Evolutionary conservation across 2,888 invertebrate genomes (phyloP).

Genomic region (Dione vanillae): DNA sequence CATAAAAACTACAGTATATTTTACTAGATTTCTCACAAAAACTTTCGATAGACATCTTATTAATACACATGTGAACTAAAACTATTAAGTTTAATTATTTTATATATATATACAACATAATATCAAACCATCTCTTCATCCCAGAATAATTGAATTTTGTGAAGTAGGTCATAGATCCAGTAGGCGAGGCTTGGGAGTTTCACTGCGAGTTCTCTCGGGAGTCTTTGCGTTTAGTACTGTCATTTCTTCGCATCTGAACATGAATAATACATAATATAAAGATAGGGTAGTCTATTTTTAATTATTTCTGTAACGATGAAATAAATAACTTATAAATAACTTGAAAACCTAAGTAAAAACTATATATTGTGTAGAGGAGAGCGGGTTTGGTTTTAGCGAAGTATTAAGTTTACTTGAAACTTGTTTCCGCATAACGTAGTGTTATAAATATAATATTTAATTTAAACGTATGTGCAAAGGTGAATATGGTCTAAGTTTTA

Average conservation of each 20-base stretch:
- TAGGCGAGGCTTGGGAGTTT: constrained; percentile 71
- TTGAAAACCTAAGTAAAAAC: no score
- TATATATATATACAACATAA: constrained; percentile 1
- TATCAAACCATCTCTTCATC: constrained; percentile 44
- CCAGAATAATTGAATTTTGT: constrained; percentile 20
- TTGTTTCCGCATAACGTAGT: no score
- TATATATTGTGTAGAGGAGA: no score
- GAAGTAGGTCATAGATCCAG: constrained; percentile 65
- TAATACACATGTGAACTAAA: constrained; percentile 18
- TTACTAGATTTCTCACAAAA: constrained; percentile 24
- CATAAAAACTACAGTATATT: constrained; percentile 31
- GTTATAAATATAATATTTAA: no score
- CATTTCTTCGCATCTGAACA: constrained; percentile 80
- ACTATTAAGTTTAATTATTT: constrained; percentile 2
- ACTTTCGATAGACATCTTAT: constrained; percentile 53
- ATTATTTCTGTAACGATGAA: background rate
- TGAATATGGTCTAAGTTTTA: no score
- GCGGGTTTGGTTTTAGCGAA: no score
- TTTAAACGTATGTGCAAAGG: no score
- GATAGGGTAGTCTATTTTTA: background rate
- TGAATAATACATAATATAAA: constrained; percentile 29
- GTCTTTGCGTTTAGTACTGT: constrained; percentile 69
- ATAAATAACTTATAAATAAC: no score
- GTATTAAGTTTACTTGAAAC: no score
- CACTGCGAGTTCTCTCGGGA: constrained; percentile 67